Percentiles rank a stretch among this genome's conserved stretches.
Evolutionary conservation across 2,888 invertebrate species (phyloP).

Genomic region (Agrochola litura): DNA sequence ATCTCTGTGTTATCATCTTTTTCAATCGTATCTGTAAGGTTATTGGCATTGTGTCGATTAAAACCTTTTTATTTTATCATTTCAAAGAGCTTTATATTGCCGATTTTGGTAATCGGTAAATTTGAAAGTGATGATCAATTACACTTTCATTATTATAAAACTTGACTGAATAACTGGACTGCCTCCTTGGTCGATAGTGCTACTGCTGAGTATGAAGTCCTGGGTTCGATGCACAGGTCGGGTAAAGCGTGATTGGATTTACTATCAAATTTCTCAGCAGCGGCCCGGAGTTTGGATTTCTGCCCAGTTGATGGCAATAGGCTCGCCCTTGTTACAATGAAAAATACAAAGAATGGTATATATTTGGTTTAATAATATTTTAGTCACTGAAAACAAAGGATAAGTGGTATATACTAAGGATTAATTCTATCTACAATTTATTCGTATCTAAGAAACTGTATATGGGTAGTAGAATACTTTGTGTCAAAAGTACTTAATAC

Average conservation of each 20-base stretch:
- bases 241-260: neutral
- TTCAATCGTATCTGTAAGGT: too few species aligned
- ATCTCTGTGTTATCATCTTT: too few species aligned
- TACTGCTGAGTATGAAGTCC: neutral
- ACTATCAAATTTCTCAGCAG: too few species aligned
- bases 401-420: neutral
- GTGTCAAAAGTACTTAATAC: too few species aligned
- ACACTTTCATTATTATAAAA: slow-evolving; percentile 1
- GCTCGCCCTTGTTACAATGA: too few species aligned
- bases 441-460: too few species aligned
- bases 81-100: neutral
- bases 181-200: neutral
- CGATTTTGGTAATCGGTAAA: slow-evolving; percentile 3
- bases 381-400: neutral
- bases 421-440: too few species aligned
- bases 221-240: neutral
- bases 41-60: too few species aligned
- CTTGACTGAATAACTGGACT: neutral
- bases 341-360: neutral
- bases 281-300: too few species aligned
- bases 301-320: neutral
- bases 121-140: neutral
- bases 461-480: too few species aligned
- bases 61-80: too few species aligned
- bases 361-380: neutral